Conservation (phyloP, 2,113 vertebrate genomes). For the Hippocampus zosterae region DNA sequence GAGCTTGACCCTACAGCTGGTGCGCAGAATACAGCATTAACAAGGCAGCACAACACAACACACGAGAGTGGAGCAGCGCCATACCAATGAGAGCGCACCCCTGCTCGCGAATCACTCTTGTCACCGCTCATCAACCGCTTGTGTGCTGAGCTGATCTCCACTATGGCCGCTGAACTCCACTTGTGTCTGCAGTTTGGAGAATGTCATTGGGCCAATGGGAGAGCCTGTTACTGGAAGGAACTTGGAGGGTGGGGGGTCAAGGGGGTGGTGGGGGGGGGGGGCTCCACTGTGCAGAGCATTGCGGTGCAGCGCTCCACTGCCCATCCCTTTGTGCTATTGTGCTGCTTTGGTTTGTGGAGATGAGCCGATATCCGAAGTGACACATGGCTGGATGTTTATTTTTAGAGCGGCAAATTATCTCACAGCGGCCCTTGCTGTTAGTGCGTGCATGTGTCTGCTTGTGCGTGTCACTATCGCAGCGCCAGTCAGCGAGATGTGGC, state of each 20-base stretch:
- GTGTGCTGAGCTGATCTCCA: conserved; percentile 33
- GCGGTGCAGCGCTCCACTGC: conserved; percentile 12
- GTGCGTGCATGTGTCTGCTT: conserved; percentile 19
- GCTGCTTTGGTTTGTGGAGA: conserved; percentile 35
- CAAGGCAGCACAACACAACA: not conserved
- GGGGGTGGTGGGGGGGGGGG: not conserved
- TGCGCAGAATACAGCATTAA: conserved; percentile 15
- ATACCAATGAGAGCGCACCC: conserved; percentile 29
- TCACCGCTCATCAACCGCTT: conserved; percentile 39
- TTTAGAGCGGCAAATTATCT: conserved; percentile 67
- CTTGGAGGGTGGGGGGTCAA: too few species aligned
- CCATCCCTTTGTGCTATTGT: conserved; percentile 29
- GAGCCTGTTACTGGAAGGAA: conserved; percentile 10
- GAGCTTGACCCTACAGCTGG: conserved; percentile 19
- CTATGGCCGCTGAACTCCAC: conserved; percentile 16
- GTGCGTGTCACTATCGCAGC: conserved; percentile 45
- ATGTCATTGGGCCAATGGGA: conserved; percentile 33
- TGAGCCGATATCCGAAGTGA: conserved; percentile 68
- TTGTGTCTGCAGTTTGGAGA: conserved; percentile 33
- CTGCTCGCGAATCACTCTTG: conserved; percentile 34
- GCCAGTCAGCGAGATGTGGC: conserved; percentile 57
- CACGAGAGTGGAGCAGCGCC: conserved; percentile 4
- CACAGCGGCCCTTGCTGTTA: conserved; percentile 43
- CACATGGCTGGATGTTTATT: conserved; percentile 67
- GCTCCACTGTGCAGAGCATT: not conserved